Base-by-base conservation (phyloP, 2,113 vertebrate species). In the Archilochus colubris region DNA sequence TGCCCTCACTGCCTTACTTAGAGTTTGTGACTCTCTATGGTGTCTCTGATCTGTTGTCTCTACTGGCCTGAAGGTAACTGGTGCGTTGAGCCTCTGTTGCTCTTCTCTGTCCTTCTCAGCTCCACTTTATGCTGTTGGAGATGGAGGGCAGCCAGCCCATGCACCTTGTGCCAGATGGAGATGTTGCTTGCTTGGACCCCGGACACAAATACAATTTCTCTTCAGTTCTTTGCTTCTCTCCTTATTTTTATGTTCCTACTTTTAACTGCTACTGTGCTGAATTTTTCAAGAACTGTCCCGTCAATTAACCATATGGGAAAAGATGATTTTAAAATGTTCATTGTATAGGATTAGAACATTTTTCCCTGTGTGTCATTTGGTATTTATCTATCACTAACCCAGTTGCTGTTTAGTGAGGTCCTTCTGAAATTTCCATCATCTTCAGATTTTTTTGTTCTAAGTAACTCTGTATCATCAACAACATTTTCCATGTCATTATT, bases 1-100 rank as follows among this genome's bases (percentile, higher is more conserved):
- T 74, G 64, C 21, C 68, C 44, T 77, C n/a, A 25, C 14, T 43
- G 23, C 36, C 70, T 21, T 48, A 38, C 28, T 3, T 14, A 33
- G 53, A 28, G 67, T 76, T 59, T 38, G 61, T 48, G 36, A 17
- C 38, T 76, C 21, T n/a, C 48, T 69, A 1, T 10, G 20, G 14
- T 76, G 54, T 40, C 43, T 69, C 36, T 1, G 1, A 40, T n/a
- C 16, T 2, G 0, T 50, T 72, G 50, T n/a, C 9, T 61, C 13
- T 38, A 5, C 30, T 30, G 51, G 16, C 27, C 36, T 76, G 54
- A 64, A 54, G 55, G n/a, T 0, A 0, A 14, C 2, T 0, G 0
- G 1, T 58, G 21, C 23, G 20, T 28, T 36, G 15, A 48, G 6
- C 44, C 24, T 46, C 76, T 24, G 0, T 2, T 81, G 54, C 31